Conservation (phyloP, 2,113 vertebrate genomes). For the Platysteira castanea region DNA sequence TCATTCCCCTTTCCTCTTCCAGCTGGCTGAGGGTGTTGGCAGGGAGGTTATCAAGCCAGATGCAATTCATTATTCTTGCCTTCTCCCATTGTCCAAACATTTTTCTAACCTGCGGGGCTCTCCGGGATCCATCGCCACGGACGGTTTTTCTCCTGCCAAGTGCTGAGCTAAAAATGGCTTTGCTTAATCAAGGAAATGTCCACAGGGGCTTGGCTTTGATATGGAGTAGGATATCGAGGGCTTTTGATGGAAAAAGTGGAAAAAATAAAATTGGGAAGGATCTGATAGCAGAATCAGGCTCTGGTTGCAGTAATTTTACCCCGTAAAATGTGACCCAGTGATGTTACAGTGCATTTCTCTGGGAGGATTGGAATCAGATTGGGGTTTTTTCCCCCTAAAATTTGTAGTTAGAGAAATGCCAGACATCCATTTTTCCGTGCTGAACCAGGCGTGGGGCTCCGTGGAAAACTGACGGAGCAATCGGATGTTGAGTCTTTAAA, state of each 20-base stretch:
- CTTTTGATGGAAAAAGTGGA: background rate
- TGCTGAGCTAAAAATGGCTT: background rate
- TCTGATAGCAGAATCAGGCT: background rate
- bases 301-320: background rate
- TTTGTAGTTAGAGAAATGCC: background rate
- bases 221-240: background rate
- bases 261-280: background rate
- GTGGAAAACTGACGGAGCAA: background rate
- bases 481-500: background rate
- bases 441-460: background rate
- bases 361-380: background rate
- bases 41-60: constrained; percentile 11
- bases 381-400: background rate
- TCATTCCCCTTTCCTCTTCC: background rate
- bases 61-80: background rate
- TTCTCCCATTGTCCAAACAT: constrained; percentile 33
- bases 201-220: background rate
- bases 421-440: background rate
- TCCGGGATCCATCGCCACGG: background rate
- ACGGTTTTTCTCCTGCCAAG: constrained; percentile 13
- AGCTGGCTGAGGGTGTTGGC: constrained; percentile 29
- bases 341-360: background rate
- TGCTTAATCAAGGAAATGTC: background rate
- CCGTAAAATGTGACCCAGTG: background rate
- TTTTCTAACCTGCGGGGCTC: constrained; percentile 23